Percentiles rank a stretch among this genome's conserved stretches.
These are phyloP conservation scores for Drosophila rellima DNA, from an alignment of 2,888 invertebrate genomes.

Conservation along the genomic window DNA sequence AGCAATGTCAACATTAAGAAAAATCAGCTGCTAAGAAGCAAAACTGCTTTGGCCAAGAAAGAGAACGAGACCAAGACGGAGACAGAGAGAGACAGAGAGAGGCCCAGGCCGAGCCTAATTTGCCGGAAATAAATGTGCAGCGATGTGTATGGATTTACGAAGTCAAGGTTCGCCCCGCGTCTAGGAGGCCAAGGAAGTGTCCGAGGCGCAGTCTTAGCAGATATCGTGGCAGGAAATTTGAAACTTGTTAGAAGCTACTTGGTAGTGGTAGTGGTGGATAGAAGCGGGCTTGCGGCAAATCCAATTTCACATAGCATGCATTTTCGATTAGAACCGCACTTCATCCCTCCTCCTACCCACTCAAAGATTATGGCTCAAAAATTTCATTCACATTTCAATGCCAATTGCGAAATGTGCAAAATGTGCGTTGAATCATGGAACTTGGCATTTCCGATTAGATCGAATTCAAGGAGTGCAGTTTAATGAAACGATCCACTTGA, in stretches of 20 bases:
- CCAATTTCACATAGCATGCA: constrained; percentile 56
- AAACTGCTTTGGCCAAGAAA: constrained; percentile 32
- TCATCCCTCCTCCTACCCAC: neutral
- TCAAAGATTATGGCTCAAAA: constrained; percentile 28
- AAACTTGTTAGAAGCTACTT: constrained; percentile 65
- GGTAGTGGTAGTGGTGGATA: constrained; percentile 15
- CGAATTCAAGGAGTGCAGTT: neutral
- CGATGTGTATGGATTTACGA: constrained; percentile 70
- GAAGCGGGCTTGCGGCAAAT: constrained; percentile 60
- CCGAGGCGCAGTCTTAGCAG: constrained; percentile 6
- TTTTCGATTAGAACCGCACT: constrained; percentile 42
- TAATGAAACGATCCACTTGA: constrained; percentile 18
- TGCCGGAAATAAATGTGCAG: constrained; percentile 80
- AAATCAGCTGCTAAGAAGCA: constrained; percentile 59
- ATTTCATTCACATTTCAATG: constrained; percentile 42
- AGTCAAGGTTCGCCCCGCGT: constrained; percentile 55
- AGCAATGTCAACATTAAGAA: constrained; percentile 54
- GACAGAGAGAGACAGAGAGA: neutral
- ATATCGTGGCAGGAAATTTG: constrained; percentile 68
- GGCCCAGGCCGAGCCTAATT: constrained; percentile 65
- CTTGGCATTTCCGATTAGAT: constrained; percentile 4
- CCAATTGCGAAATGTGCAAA: constrained; percentile 18
- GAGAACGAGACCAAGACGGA: neutral
- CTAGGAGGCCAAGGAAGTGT: neutral
- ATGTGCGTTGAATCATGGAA: constrained; percentile 12